phyloP scores from a whole-genome alignment of 2,113 vertebrate species.

The Okapia johnstoni region DNA sequence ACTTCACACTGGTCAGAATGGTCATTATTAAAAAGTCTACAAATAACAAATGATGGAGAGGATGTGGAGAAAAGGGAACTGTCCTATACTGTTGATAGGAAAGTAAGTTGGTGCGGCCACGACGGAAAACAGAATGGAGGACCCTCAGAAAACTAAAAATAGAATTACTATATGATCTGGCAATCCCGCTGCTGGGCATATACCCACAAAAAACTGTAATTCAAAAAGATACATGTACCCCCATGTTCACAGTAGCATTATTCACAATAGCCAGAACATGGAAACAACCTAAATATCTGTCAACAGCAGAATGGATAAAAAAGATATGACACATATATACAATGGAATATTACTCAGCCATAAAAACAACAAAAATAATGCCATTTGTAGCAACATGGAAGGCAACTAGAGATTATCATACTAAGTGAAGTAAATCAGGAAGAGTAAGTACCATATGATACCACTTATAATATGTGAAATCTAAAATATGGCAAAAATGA shows the following conservation, averaged over 20 bases:
- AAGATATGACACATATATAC: background rate
- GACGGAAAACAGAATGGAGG: background rate
- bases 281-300: background rate
- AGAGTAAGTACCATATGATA: background rate
- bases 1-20: background rate
- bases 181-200: background rate
- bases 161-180: background rate
- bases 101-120: background rate
- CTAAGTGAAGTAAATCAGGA: background rate
- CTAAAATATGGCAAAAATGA: background rate
- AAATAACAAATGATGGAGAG: background rate
- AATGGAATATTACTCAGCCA: background rate
- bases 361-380: background rate
- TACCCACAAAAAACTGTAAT: background rate
- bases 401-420: background rate
- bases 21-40: background rate
- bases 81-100: background rate
- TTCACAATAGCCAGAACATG: background rate
- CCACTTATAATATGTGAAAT: background rate
- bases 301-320: background rate
- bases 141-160: background rate
- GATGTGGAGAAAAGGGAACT: background rate
- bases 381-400: background rate
- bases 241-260: background rate
- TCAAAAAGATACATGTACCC: background rate